These are phyloP conservation scores for Tokudaia muenninki DNA, from an alignment of 2,797 vertebrate species.

Conservation along the genomic window DNA sequence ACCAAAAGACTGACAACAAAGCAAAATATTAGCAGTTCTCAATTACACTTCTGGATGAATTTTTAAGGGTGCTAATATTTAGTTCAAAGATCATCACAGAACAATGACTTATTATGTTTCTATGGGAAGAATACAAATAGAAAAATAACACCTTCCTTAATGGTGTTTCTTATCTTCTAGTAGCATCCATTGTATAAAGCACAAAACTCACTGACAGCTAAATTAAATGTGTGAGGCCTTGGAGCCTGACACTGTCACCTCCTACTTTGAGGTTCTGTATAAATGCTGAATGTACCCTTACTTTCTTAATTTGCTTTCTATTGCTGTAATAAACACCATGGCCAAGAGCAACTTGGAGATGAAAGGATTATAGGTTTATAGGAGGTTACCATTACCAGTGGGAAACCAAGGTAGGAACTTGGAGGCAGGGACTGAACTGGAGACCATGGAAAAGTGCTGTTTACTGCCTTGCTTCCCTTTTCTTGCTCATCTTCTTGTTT, in stretches of 20 bases:
- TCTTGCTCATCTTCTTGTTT: background rate
- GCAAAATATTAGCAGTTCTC: background rate
- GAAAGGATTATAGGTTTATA: background rate
- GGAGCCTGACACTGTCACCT: background rate
- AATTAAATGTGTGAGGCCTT: background rate
- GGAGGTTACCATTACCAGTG: background rate
- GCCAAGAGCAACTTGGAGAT: background rate
- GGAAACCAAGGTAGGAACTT: background rate
- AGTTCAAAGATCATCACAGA: background rate
- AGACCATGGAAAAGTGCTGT: background rate
- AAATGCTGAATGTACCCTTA: background rate
- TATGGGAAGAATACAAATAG: background rate
- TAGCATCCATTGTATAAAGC: background rate
- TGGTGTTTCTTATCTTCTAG: conserved; percentile 20
- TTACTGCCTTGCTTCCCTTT: background rate
- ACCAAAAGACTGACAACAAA: conserved; percentile 53
- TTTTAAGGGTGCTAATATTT: conserved; percentile 1
- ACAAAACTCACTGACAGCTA: conserved; percentile 52
- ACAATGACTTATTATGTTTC: conserved; percentile 44
- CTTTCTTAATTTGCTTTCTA: background rate
- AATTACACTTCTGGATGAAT: background rate
- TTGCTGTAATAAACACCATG: background rate
- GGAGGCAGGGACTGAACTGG: background rate
- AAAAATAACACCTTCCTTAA: conserved; percentile 20
- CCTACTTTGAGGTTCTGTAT: background rate